phyloP scores from a whole-genome alignment of 2,113 vertebrate genomes.

The Columbina picui region DNA sequence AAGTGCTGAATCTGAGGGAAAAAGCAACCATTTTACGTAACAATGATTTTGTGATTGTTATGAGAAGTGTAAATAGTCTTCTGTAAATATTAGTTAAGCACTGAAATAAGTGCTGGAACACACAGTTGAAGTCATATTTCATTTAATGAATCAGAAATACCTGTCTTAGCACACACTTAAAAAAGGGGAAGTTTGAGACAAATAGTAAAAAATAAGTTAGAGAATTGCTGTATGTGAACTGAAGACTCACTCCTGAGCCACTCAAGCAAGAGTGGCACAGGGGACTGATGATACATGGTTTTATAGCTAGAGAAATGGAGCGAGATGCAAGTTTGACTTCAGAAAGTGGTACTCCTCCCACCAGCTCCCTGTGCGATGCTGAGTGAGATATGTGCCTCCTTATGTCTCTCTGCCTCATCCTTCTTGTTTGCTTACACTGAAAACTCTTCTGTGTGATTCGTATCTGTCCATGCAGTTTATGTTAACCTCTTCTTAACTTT shows the following conservation, averaged over 20 bases:
- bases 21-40: background rate
- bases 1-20: background rate
- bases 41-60: background rate
- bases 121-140: background rate
- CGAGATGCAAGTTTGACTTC: background rate
- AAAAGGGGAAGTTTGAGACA: background rate
- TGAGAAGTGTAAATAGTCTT: background rate
- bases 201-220: background rate
- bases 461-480: background rate
- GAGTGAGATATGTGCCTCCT: background rate
- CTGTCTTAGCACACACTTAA: background rate
- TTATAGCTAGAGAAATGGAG: background rate
- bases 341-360: background rate
- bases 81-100: conserved; percentile 5
- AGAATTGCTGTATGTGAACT: background rate
- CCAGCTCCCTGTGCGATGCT: background rate
- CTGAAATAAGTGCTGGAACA: background rate
- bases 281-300: background rate
- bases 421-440: background rate
- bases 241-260: background rate
- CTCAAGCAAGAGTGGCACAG: background rate
- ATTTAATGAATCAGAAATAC: conserved; percentile 2
- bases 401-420: background rate
- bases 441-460: background rate
- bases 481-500: background rate